Conservation (phyloP, 2,888 invertebrate genomes). For the Chrysomela aeneicollis region DNA sequence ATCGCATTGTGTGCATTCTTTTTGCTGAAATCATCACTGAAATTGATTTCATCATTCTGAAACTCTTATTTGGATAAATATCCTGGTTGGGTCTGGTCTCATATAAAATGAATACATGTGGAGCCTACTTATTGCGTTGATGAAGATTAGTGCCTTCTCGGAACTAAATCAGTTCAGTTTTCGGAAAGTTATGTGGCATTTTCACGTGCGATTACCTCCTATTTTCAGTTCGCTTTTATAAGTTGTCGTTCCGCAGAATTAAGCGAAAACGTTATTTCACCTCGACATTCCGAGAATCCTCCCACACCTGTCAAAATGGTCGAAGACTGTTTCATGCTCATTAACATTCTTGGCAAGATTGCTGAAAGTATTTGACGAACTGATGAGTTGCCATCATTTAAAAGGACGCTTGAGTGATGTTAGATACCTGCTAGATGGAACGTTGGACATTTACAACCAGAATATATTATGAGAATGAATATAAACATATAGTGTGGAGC, state of each 20-base stretch:
- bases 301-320: constrained; percentile 35
- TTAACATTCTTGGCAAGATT: constrained; percentile 33
- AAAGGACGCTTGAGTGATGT: background rate
- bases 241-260: constrained; percentile 8
- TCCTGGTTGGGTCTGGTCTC: too few species aligned
- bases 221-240: constrained; percentile 1
- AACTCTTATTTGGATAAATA: too few species aligned
- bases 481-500: too few species aligned
- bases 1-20: too few species aligned
- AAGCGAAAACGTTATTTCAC: constrained; percentile 2
- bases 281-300: constrained; percentile 20
- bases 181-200: background rate
- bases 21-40: too few species aligned
- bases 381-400: background rate
- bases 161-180: background rate
- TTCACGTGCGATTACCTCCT: constrained; percentile 7
- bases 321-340: constrained; percentile 26
- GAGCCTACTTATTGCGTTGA: too few species aligned
- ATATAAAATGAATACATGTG: too few species aligned
- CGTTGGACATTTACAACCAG: background rate
- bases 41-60: too few species aligned
- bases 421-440: background rate
- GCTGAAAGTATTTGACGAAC: constrained; percentile 14
- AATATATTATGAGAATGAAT: background rate
- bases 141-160: background rate